Base-by-base conservation (phyloP, 2,113 vertebrate species). In the Colius striatus region DNA sequence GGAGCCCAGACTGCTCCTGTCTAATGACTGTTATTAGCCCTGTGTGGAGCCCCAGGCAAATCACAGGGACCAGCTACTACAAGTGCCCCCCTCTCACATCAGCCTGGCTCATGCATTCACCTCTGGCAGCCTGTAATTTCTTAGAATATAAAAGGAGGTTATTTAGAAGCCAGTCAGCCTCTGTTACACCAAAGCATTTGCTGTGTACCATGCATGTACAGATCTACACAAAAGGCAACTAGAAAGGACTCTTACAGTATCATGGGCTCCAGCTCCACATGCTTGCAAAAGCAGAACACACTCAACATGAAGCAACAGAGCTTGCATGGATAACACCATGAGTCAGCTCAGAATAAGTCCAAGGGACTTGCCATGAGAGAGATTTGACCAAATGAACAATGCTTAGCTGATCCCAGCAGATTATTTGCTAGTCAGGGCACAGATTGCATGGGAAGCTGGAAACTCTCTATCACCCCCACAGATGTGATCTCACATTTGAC, bases 401-500 rank as follows among this genome's bases (percentile, higher is more conserved):
- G 38, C 67, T 18, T 15, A 10, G 18, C 50, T 18, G 19, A 61
- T 9, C 30, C 58, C 30, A 78, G 7, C 14, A 16, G 58, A 20
- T 4, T 11, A 36, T 17, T 25, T 32, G 20, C 38, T 32, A 34
- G 20, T 25, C 36, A 36, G 30, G 7, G 34, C 7, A 3, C 32
- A 29, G 48, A 3, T 34, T 25, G 22, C 38, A 11, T 2, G 20
- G 47, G 34, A 50, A 45, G 20, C 53, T 51, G 13, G 41, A 38
- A 36, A 22, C 4, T 10, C 26, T 6, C 21, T 45, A 10, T 17
- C 6, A 0, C 7, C 32, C 27, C 55, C 26, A 36, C 0, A 3
- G 55, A 15, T 47, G 21, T 1, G 17, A 62, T 11, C 53, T 54
- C 51, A 14, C 32, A 6, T 50, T 38, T 43, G 11, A 38, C 41